phyloP scores from a whole-genome alignment of 2,888 invertebrate species.

The Dryobotodes eremita region DNA sequence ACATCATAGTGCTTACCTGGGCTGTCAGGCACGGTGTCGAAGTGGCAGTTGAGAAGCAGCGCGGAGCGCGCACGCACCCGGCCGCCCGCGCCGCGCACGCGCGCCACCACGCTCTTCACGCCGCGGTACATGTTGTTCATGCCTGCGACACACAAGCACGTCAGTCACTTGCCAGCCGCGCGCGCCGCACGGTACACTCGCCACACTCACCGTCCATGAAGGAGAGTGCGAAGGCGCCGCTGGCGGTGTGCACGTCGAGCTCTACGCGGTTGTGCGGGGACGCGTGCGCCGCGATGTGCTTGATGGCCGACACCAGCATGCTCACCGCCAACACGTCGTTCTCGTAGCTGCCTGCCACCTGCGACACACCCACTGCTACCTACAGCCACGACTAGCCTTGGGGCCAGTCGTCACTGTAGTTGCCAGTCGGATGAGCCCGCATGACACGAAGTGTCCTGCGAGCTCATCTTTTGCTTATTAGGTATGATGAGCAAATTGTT shows the following conservation, averaged over 20 bases:
- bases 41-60: conserved; percentile 97
- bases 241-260: conserved; percentile 92
- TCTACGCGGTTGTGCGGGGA: conserved; percentile 90
- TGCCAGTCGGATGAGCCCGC: not conserved
- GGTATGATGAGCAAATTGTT: not conserved
- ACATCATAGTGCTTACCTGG: conserved; percentile 91
- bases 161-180: not conserved
- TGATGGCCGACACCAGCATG: conserved; percentile 90
- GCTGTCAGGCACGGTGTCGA: conserved; percentile 96
- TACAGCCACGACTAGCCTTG: conserved; percentile 5
- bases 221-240: conserved; percentile 94
- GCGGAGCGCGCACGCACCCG: conserved; percentile 88
- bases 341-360: conserved; percentile 93
- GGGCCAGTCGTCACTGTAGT: not conserved
- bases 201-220: conserved; percentile 92
- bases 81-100: conserved; percentile 84
- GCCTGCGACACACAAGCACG: conserved; percentile 76
- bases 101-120: conserved; percentile 95
- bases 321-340: conserved; percentile 94
- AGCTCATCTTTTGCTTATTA: not conserved
- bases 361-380: conserved; percentile 18
- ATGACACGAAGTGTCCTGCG: not conserved
- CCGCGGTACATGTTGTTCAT: conserved; percentile 96
- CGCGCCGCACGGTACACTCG: not conserved
- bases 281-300: conserved; percentile 87